Conservation (phyloP, 2,888 invertebrate species). For the Eudasyphora cyanicolor region DNA sequence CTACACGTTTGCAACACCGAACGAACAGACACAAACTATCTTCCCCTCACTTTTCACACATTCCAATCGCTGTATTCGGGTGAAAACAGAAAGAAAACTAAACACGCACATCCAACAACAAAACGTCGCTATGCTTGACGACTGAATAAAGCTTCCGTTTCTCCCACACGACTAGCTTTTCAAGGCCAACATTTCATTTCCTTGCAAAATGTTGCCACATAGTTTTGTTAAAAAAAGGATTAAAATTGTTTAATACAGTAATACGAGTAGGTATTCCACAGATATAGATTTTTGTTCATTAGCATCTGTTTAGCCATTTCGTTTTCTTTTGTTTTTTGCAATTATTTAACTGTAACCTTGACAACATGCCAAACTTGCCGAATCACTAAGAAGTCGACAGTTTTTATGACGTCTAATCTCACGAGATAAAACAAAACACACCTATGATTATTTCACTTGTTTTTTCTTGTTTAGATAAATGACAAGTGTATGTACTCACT, state of each 20-base stretch:
- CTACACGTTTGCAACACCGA: neutral
- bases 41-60: neutral
- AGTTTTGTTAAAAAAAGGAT: neutral
- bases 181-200: neutral
- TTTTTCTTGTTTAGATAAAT: neutral
- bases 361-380: neutral
- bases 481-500: neutral
- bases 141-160: constrained; percentile 1
- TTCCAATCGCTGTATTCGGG: neutral
- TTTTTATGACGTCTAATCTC: constrained; percentile 22
- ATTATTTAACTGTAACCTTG: neutral
- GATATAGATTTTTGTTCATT: neutral
- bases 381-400: neutral
- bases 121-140: neutral
- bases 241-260: neutral
- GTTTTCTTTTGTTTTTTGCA: neutral
- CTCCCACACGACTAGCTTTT: neutral
- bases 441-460: neutral
- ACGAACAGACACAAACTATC: no score
- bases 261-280: neutral
- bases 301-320: neutral
- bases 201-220: neutral
- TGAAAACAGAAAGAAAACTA: neutral
- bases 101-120: neutral
- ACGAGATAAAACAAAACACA: neutral